Base-by-base conservation (phyloP, 2,888 invertebrate genomes). In the Orthonychiurus folsomi region DNA sequence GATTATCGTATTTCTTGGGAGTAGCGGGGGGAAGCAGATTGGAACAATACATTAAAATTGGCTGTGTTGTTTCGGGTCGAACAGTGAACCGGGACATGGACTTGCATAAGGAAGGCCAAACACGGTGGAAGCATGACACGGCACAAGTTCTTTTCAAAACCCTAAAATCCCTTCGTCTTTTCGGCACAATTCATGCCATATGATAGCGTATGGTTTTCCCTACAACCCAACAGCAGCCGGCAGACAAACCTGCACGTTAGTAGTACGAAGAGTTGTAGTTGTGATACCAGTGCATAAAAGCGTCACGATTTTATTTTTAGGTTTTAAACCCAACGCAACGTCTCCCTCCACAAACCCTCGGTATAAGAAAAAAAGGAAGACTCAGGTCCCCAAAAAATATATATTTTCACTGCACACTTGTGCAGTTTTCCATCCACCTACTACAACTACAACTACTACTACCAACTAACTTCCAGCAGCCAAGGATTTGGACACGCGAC, bases 231-330 rank as follows among this genome's bases (percentile, higher is more conserved):
- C n/a, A 5, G 52, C 52, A 9, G n/a, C n/a, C n/a, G n/a, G n/a
- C n/a, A n/a, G n/a, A n/a, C n/a, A n/a, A 48, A 48, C 15, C 48
- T 48, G n/a, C 48, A 48, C 12, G 48, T n/a, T 12, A 48, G 48
- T 23, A 52, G n/a, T 52, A 52, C 3, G 24, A 12, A 12, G 52
- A 9, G 15, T 37, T 5, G 37, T 37, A 37, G 37, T 37, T 37
- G 5, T 37, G 37, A 20, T 20, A 12, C 52, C 20, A 21, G 52
- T 23, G 24, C 52, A 52, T 52, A 23, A 52, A 52, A 52, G 52
- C 52, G 52, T 52, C 62, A 66, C 53, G 58, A 64, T 50, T 64
- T 66, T 66, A 66, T 66, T 66, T 66, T 66, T 66, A 66, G 66
- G 64, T 59, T n/a, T n/a, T n/a, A n/a, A n/a, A n/a, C 62, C 66